Evolutionary conservation across 2,888 invertebrate species (phyloP), one percentile per base, ranked within the genome.

Genomic region (Erebia epiphron): DNA sequence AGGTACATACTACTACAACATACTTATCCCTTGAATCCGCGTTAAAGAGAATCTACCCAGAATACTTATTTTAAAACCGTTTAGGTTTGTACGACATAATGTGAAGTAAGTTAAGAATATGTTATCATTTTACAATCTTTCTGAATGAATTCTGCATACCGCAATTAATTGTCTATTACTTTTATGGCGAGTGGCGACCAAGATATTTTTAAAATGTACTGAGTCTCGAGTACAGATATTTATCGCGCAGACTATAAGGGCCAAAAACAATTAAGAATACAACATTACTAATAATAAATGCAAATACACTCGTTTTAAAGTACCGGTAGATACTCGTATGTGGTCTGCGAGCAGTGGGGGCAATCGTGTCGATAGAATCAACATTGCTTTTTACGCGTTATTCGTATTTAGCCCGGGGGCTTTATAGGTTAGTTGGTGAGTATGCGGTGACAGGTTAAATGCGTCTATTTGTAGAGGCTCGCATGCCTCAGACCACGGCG

Each of bases 371-470:
- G 75, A 77, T 80, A 81, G 83, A 82, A 79, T 76, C 74, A 72
- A 78, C 75, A 78, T 78, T 75, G 79, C 79, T 76, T 80, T 76
- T 77, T 74, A 75, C 68, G 69, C 75, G 77, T 75, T 66, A 75
- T 79, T 72, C 72, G 71, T 73, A 70, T 74, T 71, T 68, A 78
- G 82, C 84, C 83, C 76, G 72, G 77, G 84, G 83, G 83, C 83
- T 86, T 83, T 86, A 81, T 88, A 78, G 87, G 87, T 87, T 86
- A 86, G 83, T 87, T 85, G 87, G 86, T 83, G 79, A 84, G 78
- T 73, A 73, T 77, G 79, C 75, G 77, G 74, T 74, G 78, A 76
- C 82, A 81, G 78, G 80, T 84, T 82, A 83, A 35, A 83, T 81
- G 81, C 79, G 70, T 79, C 83, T 85, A 86, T 86, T 86, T 86